Conservation (phyloP, 2,113 vertebrate genomes). For the Bubo blakistoni region DNA sequence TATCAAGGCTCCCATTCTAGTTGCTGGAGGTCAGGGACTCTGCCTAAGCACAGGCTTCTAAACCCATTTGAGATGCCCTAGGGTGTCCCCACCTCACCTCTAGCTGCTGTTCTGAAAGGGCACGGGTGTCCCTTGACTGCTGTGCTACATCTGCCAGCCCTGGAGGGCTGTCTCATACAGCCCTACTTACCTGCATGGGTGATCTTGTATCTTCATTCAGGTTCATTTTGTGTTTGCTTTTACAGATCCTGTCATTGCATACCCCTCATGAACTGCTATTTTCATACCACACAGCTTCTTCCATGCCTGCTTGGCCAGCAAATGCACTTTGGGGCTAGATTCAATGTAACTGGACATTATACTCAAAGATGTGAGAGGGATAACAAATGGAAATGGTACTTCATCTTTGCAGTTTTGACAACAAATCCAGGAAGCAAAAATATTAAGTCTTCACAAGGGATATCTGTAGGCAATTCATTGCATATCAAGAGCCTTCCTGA, state of each 20-base stretch:
- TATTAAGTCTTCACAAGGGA: background rate
- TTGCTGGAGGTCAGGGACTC: background rate
- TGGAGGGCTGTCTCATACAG: background rate
- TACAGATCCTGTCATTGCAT: background rate
- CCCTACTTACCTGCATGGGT: accelerated
- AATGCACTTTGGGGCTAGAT: background rate
- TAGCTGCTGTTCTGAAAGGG: background rate
- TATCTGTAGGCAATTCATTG: background rate
- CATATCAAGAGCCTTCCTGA: background rate
- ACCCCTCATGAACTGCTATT: background rate
- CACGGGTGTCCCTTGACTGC: accelerated
- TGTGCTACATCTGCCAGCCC: background rate
- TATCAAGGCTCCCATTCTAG: background rate
- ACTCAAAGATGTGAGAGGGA: accelerated
- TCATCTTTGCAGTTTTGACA: background rate
- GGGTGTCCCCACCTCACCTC: background rate
- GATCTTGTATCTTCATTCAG: background rate
- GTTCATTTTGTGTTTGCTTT: background rate
- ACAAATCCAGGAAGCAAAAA: background rate
- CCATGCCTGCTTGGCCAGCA: background rate
- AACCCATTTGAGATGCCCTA: background rate
- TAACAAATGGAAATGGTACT: background rate
- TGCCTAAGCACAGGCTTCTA: background rate
- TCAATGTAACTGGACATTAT: background rate
- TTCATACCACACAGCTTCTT: background rate